Evolutionary conservation across 1,140 invertebrate species (phyloP), one percentile per base, ranked within the genome.

Genomic region (Palaemon carinicauda): DNA sequence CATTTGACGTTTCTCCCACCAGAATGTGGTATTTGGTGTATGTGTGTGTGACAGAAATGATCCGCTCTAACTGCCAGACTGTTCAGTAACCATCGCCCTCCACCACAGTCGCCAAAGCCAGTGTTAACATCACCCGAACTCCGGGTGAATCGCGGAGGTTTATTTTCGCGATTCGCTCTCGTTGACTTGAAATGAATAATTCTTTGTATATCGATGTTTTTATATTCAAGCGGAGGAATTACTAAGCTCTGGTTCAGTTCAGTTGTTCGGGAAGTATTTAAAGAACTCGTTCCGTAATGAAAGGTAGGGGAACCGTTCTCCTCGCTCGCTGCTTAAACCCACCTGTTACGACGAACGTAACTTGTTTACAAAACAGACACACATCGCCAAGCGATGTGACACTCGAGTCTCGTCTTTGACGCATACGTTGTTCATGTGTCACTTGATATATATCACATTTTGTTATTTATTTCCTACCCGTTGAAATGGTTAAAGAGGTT

Each of bases 281-380:
- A 0, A 7, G 33, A n/a, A 50, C 2, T 3, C 5, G 33, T 41
- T 19, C 51, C 4, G 17, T 14, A 31, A 33, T 50, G 5, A 27
- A 33, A 73, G 29, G 17, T 19, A n/a, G 33, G 31, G 33, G 24
- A 24, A 52, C 15, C 3, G 27, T 53, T 78, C 24, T 27, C 54
- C 14, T 21, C 3, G 12, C 50, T 33, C 52, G 33, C 14, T 65
- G n/a, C 24, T 21, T n/a, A 41, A 51, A 85, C 82, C 83, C 83
- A 86, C 83, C 83, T 86, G 83, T 86, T 86, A 71, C 83, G 51
- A 69, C 50, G 56, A 86, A 65, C 75, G n/a, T 41, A 86, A 80
- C 83, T 86, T 86, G 83, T 86, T 86, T 51, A 86, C 75, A 73
- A 79, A 79, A 86, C 83, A 86, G 17, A 24, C 33, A 73, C 75